Conservation (phyloP, 2,797 vertebrate species). For the Tolypeutes matacus region DNA sequence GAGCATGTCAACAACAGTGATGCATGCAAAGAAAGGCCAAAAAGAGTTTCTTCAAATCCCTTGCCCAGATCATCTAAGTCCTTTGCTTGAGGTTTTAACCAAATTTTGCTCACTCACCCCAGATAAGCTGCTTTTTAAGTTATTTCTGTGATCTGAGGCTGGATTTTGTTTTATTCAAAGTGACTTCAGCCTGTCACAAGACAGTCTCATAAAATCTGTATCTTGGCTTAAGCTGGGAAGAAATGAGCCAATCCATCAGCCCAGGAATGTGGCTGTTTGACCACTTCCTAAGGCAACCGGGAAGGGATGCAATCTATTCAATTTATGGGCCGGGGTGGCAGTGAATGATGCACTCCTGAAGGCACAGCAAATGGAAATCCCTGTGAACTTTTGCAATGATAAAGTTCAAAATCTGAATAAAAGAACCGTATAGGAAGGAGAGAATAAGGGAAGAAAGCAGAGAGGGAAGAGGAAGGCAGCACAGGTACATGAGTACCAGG, state of each 20-base stretch:
- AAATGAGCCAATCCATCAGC: slow-evolving; percentile 87
- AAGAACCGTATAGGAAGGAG: slow-evolving; percentile 51
- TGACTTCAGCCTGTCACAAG: slow-evolving; percentile 86
- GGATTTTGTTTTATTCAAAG: slow-evolving; percentile 87
- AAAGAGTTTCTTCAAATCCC: slow-evolving; percentile 7
- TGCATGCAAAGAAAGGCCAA: slow-evolving; percentile 20
- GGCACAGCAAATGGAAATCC: slow-evolving; percentile 84
- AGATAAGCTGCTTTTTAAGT: slow-evolving; percentile 74
- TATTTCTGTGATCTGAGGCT: slow-evolving; percentile 79
- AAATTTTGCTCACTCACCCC: slow-evolving; percentile 72
- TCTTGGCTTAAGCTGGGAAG: slow-evolving; percentile 86
- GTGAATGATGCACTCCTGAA: slow-evolving; percentile 78
- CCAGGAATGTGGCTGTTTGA: slow-evolving; percentile 88
- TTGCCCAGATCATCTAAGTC: neutral
- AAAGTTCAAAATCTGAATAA: slow-evolving; percentile 82
- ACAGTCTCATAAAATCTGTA: slow-evolving; percentile 87
- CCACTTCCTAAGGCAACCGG: slow-evolving; percentile 88
- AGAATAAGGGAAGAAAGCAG: neutral
- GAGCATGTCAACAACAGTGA: slow-evolving; percentile 23
- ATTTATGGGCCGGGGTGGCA: slow-evolving; percentile 85
- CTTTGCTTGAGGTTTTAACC: slow-evolving; percentile 75
- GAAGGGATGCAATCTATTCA: slow-evolving; percentile 88
- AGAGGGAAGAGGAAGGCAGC: neutral
- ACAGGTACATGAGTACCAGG: neutral
- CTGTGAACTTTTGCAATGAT: slow-evolving; percentile 78